These are phyloP conservation scores for Anagrus nilaparvatae DNA, from an alignment of 1,140 invertebrate genomes.

Conservation along the genomic window DNA sequence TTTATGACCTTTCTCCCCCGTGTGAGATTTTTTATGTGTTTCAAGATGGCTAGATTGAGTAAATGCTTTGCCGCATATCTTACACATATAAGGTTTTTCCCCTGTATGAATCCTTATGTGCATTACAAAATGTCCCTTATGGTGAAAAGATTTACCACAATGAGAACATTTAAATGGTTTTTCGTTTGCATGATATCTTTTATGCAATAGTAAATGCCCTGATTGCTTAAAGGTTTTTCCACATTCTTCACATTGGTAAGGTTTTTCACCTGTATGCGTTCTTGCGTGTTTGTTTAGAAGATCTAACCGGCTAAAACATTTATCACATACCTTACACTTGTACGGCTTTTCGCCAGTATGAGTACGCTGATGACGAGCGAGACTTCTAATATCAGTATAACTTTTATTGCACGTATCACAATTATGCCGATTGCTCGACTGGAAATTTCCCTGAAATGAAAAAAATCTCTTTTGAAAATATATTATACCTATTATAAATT, in stretches of 20 bases:
- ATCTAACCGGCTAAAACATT: constrained; percentile 57
- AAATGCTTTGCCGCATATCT: constrained; percentile 62
- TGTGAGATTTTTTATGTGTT: constrained; percentile 62
- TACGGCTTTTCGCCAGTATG: constrained; percentile 76
- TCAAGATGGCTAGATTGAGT: constrained; percentile 60
- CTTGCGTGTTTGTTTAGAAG: constrained; percentile 58
- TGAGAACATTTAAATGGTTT: constrained; percentile 47
- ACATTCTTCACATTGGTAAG: constrained; percentile 56
- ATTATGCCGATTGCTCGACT: no score
- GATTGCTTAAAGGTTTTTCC: constrained; percentile 62
- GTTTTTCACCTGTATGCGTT: constrained; percentile 55
- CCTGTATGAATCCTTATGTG: constrained; percentile 60
- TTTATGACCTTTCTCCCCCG: constrained; percentile 68
- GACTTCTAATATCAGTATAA: no score
- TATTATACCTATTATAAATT: no score
- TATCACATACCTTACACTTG: constrained; percentile 64
- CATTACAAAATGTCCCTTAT: constrained; percentile 53
- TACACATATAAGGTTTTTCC: constrained; percentile 62
- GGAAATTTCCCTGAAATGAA: no score
- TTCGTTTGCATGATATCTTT: constrained; percentile 54
- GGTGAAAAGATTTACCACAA: constrained; percentile 42
- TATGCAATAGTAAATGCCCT: constrained; percentile 59
- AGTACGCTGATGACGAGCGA: constrained; percentile 68
- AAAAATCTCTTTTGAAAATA: no score
- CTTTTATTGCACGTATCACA: no score